phyloP scores from a whole-genome alignment of 2,797 vertebrate species.

The Lacerta agilis region DNA sequence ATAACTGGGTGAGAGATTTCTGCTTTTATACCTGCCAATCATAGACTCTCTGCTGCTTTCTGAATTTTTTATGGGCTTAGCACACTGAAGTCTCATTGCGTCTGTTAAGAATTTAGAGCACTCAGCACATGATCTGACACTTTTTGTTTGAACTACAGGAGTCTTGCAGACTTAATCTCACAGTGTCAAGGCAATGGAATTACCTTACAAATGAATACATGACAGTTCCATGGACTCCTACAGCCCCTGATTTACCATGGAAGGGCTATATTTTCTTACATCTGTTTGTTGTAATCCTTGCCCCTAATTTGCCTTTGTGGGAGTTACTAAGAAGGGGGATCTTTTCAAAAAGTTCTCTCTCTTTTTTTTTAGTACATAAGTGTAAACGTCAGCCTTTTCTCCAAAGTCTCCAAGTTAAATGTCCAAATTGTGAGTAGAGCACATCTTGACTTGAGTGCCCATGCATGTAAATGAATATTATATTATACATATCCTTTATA shows the following conservation, averaged over 20 bases:
- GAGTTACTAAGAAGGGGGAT: neutral
- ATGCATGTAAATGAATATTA: slow-evolving; percentile 1
- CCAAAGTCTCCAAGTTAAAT: neutral
- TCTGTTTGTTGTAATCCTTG: neutral
- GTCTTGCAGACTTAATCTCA: neutral
- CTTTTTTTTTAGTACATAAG: neutral
- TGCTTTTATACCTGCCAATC: neutral
- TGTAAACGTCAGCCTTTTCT: neutral
- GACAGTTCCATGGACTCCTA: neutral
- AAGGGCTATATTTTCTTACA: neutral
- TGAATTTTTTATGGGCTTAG: slow-evolving; percentile 23
- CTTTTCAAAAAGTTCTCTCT: neutral
- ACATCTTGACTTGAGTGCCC: neutral
- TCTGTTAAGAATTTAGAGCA: slow-evolving; percentile 21
- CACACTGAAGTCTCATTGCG: neutral
- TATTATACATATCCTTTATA: neutral
- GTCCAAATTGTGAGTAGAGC: neutral
- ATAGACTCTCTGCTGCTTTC: neutral
- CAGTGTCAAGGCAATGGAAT: neutral
- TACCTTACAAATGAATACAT: slow-evolving; percentile 1
- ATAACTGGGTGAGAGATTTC: slow-evolving; percentile 30
- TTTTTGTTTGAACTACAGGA: neutral
- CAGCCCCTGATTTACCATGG: neutral
- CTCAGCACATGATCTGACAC: neutral
- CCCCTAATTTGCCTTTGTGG: neutral